Evolutionary conservation across 1,140 invertebrate genomes (phyloP), one percentile per base, ranked within the genome.

Genomic region (Solenopsis invicta): DNA sequence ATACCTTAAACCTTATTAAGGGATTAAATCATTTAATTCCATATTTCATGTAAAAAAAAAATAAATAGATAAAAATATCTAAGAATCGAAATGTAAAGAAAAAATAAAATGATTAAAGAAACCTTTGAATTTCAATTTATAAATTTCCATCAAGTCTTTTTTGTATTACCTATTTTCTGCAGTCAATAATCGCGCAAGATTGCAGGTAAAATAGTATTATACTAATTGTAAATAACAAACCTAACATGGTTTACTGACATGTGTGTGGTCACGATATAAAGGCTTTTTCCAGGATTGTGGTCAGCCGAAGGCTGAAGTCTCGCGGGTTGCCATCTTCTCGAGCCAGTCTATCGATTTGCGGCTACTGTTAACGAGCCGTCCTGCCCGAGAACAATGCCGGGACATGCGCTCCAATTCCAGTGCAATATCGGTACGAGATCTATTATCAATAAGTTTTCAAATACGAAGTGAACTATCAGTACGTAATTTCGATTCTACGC

Each of bases 361-460:
- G n/a, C 34, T n/a, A 1, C 6, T 13, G 45, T 10, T n/a, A 59
- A 41, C 52, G 24, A 71, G 52, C 34, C 16, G 8, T 71, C 50
- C n/a, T 45, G 50, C 24, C 16, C 41, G 54, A 82, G 13, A 21
- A 84, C 52, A 50, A 41, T 29, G 29, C 29, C 54, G 41, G 69
- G 21, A 34, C n/a, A 18, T 50, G 50, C 13, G 77, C n/a, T 71
- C 85, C 77, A 86, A 82, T 86, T 86, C 66, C 77, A 86, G 54
- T 82, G 76, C 85, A 86, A 82, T 86, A 86, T 81, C 69, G 54
- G 13, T 84, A 84, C 41, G 24, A 75, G 69, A 62, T 74, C 69
- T 84, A 61, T 61, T 82, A 82, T 61, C 69, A n/a, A 4, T 84
- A 84, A 84, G 9, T 71, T 71, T 81, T 71, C 50, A 81, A 81